Percentiles rank a stretch among this genome's conserved stretches.
Evolutionary conservation across 2,888 invertebrate species (phyloP).

Genomic region (Incurvaria masculella): DNA sequence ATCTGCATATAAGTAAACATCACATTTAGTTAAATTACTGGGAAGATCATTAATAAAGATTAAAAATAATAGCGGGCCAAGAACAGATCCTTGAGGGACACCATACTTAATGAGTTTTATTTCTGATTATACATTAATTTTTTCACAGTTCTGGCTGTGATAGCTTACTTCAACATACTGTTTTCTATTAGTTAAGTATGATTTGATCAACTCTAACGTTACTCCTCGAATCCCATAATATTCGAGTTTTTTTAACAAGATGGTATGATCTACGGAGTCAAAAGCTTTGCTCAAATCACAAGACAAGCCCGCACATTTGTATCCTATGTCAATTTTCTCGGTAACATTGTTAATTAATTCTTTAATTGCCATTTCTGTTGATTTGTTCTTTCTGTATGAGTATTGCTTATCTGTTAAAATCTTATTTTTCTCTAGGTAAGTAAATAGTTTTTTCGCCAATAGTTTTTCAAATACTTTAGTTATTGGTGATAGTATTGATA

Average conservation of each 20-base stretch:
- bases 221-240: neutral
- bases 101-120: neutral
- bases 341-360: neutral
- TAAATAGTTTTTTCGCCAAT: neutral
- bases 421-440: neutral
- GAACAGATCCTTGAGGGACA: neutral
- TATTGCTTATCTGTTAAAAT: neutral
- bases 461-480: conserved; percentile 16
- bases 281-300: neutral
- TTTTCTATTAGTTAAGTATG: neutral
- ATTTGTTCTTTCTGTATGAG: neutral
- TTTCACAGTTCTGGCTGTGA: neutral
- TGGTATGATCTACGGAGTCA: neutral
- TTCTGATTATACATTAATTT: neutral
- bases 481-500: conserved; percentile 3
- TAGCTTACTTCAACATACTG: neutral
- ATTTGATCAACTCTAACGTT: neutral
- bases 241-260: neutral
- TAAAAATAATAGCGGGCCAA: no score
- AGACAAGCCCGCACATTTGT: neutral
- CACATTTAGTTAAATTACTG: no score
- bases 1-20: no score
- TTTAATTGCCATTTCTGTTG: neutral
- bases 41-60: no score
- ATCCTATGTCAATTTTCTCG: neutral